Evolutionary conservation across 1,140 invertebrate genomes (phyloP).

Genomic region (Cotesia glomerata): DNA sequence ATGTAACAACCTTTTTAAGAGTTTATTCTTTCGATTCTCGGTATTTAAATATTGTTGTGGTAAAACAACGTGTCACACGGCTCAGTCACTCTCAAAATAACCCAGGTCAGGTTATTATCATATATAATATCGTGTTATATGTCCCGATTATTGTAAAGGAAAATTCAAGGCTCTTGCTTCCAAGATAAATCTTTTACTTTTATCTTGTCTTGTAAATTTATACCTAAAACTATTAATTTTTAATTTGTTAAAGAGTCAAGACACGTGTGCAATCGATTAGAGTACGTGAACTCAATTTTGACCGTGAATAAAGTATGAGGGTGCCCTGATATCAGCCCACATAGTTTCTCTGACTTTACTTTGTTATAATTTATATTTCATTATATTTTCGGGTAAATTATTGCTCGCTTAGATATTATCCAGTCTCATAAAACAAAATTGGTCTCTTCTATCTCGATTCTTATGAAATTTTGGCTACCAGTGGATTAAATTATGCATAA

Average conservation of each 20-base stretch:
- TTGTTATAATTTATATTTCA: too few species aligned
- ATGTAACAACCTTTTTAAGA: neutral
- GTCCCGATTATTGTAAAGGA: neutral
- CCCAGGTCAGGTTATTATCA: neutral
- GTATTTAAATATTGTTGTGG: slow-evolving; percentile 9
- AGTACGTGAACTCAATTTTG: slow-evolving; percentile 6
- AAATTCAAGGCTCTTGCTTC: neutral
- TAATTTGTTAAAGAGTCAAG: neutral
- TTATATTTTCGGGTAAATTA: too few species aligned
- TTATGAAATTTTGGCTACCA: slow-evolving; percentile 21
- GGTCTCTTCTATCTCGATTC: too few species aligned
- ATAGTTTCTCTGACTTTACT: neutral
- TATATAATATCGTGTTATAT: neutral
- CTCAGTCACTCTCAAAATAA: neutral
- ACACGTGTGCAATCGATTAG: slow-evolving; percentile 6
- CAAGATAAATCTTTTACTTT: too few species aligned
- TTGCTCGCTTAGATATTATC: too few species aligned
- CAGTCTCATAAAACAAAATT: too few species aligned
- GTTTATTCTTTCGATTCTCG: slow-evolving; percentile 12
- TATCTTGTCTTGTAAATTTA: too few species aligned
- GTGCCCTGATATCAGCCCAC: slow-evolving; percentile 25
- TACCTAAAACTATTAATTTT: too few species aligned
- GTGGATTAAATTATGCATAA: neutral
- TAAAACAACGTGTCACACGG: neutral
- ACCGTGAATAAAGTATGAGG: slow-evolving; percentile 18